Evolutionary conservation across 2,888 invertebrate species (phyloP).

Genomic region (Chorisops tibialis): DNA sequence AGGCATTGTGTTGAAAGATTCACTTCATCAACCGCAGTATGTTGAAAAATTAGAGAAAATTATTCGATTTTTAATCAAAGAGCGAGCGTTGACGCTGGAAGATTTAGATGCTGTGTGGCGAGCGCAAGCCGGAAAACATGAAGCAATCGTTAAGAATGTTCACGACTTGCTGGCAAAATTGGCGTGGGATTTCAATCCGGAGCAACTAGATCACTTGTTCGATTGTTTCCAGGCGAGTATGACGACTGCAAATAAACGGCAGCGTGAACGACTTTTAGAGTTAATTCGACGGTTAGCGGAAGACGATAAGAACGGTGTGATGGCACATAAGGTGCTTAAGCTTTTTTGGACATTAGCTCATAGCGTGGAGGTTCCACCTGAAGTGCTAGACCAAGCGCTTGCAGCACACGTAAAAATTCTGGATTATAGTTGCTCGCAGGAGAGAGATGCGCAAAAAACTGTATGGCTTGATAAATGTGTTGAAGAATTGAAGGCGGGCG

Average conservation of each 20-base stretch:
- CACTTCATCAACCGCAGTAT: conserved; percentile 95
- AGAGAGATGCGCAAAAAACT: conserved; percentile 92
- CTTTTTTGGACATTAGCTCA: conserved; percentile 96
- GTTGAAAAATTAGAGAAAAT: conserved; percentile 98
- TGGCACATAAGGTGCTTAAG: conserved; percentile 95
- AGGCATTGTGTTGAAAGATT: conserved; percentile 91
- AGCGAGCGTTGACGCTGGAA: conserved; percentile 79
- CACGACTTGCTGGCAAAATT: conserved; percentile 94
- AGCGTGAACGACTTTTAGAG: conserved; percentile 91
- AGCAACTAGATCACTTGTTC: conserved; percentile 94
- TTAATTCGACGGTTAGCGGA: conserved; percentile 92
- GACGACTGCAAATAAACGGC: conserved; percentile 93
- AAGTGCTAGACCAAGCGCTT: conserved; percentile 95
- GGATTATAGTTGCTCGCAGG: conserved; percentile 96
- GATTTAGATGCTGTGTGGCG: conserved; percentile 96
- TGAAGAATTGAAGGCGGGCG: conserved; percentile 84
- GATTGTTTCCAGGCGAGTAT: conserved; percentile 92
- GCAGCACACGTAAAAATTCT: conserved; percentile 94
- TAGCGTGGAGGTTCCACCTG: conserved; percentile 92
- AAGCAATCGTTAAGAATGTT: conserved; percentile 96
- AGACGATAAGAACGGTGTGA: conserved; percentile 97
- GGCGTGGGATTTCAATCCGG: conserved; percentile 97
- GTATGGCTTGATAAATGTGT: conserved; percentile 95
- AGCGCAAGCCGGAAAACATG: conserved; percentile 95
- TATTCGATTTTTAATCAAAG: conserved; percentile 93